Conservation (phyloP, 2,888 invertebrate species). For the Macaria notata region DNA sequence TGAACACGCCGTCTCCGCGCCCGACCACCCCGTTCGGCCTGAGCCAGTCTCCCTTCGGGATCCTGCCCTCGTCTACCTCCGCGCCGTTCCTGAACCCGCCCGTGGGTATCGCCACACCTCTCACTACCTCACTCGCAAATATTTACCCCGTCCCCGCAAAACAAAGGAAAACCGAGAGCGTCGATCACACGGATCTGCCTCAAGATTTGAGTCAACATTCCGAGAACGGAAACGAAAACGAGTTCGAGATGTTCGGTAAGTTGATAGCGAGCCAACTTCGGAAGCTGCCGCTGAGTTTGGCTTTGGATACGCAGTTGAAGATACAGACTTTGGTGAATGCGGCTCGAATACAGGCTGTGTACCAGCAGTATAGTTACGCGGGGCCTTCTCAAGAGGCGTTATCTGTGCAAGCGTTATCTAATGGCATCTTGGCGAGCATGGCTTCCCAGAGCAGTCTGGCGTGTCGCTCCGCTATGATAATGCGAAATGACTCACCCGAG, state of each 20-base stretch:
- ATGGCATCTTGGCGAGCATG: conserved; percentile 74
- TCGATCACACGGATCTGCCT: conserved; percentile 61
- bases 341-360: conserved; percentile 74
- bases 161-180: conserved; percentile 66
- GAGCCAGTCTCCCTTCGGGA: conserved; percentile 66
- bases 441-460: conserved; percentile 61
- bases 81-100: conserved; percentile 73
- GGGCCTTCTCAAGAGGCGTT: conserved; percentile 74
- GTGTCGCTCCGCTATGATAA: conserved; percentile 51
- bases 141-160: conserved; percentile 73
- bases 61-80: conserved; percentile 65
- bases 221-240: conserved; percentile 73
- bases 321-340: conserved; percentile 75
- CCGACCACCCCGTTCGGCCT: conserved; percentile 74
- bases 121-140: conserved; percentile 71
- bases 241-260: conserved; percentile 78
- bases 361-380: conserved; percentile 76
- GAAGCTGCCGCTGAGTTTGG: conserved; percentile 70
- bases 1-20: conserved; percentile 75
- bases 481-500: conserved; percentile 67
- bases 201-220: conserved; percentile 76
- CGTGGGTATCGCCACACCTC: conserved; percentile 74
- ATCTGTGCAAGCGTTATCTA: conserved; percentile 73
- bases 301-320: conserved; percentile 73
- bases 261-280: conserved; percentile 73